A percentile compares a stretch with the other conserved stretches of the same genome.
Evolutionary conservation across 2,888 invertebrate genomes (phyloP).

Genomic region (Syrista parreyssii): DNA sequence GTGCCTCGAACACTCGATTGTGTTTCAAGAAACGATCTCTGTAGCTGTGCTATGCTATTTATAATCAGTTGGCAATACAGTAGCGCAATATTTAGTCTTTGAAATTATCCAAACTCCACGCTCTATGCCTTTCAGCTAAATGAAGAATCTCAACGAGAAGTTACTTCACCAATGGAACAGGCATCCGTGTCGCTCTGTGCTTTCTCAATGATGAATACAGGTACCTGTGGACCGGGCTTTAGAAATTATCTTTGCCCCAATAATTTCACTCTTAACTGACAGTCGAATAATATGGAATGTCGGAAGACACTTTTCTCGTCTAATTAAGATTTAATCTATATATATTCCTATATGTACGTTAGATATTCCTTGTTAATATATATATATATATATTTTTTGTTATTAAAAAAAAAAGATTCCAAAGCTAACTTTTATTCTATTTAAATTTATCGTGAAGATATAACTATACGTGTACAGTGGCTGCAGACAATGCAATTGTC

Average conservation of each 20-base stretch:
- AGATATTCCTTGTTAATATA: too few species aligned
- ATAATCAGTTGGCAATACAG: not conserved
- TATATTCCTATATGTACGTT: not conserved
- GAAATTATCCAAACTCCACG: not conserved
- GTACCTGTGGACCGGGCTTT: not conserved
- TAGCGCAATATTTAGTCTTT: too few species aligned
- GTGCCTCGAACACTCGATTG: not conserved
- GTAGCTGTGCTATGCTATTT: too few species aligned
- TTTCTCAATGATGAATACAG: not conserved
- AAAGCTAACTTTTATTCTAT: not conserved
- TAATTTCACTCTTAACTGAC: not conserved
- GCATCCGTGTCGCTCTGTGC: not conserved
- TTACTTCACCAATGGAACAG: not conserved
- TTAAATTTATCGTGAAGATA: not conserved
- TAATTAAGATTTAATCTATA: constrained; percentile 1
- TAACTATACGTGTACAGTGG: too few species aligned
- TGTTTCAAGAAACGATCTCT: not conserved
- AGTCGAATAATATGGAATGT: not conserved
- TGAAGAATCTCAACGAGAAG: not conserved
- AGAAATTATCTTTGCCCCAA: not conserved
- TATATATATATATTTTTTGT: not conserved
- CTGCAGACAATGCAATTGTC: too few species aligned
- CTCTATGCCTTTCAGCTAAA: not conserved
- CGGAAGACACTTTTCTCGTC: constrained; percentile 2
- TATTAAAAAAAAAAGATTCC: not conserved